Conservation (phyloP, 1,140 invertebrate species). For the Alviniconcha marisindica region DNA sequence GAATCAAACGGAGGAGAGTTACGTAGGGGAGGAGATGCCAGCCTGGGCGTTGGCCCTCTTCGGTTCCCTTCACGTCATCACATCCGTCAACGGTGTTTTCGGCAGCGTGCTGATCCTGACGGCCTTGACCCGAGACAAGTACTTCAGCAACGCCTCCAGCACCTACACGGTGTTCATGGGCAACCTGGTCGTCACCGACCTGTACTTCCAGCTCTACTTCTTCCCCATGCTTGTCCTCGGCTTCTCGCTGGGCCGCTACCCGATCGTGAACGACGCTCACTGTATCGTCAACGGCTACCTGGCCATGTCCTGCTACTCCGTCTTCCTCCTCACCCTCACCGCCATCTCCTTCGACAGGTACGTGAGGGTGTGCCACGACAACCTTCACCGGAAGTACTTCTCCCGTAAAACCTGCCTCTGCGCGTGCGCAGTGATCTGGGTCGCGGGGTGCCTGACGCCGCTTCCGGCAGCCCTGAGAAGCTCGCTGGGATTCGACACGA, state of each 20-base stretch:
- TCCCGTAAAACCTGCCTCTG: neutral
- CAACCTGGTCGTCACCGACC: conserved; percentile 77
- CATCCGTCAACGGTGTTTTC: conserved; percentile 34
- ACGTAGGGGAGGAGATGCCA: neutral
- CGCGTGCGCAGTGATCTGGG: neutral
- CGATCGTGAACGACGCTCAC: conserved; percentile 32
- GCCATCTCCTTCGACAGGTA: conserved; percentile 52
- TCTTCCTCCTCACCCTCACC: conserved; percentile 42
- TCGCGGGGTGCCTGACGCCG: neutral
- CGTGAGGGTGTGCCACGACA: conserved; percentile 41
- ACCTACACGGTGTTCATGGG: conserved; percentile 73
- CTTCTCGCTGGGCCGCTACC: conserved; percentile 16
- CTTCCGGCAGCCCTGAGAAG: neutral
- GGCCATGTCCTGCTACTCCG: conserved; percentile 75
- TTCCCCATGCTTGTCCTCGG: conserved; percentile 81
- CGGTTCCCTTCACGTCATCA: neutral
- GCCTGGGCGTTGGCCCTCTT: conserved; percentile 21
- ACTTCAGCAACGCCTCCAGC: conserved; percentile 72
- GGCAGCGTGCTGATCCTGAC: conserved; percentile 73
- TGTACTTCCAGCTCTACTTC: conserved; percentile 81
- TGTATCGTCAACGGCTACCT: conserved; percentile 38
- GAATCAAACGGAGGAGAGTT: neutral
- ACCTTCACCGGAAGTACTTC: conserved; percentile 19
- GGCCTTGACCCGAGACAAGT: conserved; percentile 65
- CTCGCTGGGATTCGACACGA: conserved; percentile 3